Evolutionary conservation across 2,113 vertebrate species (phyloP).

Genomic region (Spermophilus dauricus): DNA sequence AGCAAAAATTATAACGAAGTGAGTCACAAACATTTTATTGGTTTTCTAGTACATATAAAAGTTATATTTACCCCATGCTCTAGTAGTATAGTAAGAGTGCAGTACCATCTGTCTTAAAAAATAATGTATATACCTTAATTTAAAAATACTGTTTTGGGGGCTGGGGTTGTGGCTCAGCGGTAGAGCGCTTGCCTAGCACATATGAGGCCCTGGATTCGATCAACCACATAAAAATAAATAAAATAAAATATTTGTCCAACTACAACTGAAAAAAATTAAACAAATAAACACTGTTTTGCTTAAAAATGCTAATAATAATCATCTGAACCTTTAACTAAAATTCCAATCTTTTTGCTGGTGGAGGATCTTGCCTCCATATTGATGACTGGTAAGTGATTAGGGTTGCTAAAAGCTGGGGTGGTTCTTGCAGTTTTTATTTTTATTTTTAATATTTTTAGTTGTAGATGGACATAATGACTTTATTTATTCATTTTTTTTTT

Average conservation of each 20-base stretch:
- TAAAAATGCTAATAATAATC: neutral
- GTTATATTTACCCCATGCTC: neutral
- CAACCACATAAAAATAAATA: no score
- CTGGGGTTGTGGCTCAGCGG: no score
- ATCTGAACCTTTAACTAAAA: neutral
- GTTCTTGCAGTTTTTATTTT: neutral
- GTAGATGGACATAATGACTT: no score
- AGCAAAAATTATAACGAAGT: neutral
- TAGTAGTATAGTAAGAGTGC: neutral
- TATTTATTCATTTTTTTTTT: no score
- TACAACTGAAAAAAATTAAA: no score
- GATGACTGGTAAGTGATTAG: neutral
- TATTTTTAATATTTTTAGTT: no score
- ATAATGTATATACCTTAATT: neutral
- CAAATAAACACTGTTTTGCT: neutral
- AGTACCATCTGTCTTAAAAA: neutral
- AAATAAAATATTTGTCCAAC: no score
- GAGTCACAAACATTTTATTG: neutral
- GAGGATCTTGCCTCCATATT: neutral
- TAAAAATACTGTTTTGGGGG: neutral
- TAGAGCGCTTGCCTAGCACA: no score
- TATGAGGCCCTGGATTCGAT: no score
- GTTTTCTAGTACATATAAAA: neutral
- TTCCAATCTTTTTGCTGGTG: neutral
- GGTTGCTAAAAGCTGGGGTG: neutral